Conservation (phyloP, 2,113 vertebrate species). For the Actenoides hombroni region DNA sequence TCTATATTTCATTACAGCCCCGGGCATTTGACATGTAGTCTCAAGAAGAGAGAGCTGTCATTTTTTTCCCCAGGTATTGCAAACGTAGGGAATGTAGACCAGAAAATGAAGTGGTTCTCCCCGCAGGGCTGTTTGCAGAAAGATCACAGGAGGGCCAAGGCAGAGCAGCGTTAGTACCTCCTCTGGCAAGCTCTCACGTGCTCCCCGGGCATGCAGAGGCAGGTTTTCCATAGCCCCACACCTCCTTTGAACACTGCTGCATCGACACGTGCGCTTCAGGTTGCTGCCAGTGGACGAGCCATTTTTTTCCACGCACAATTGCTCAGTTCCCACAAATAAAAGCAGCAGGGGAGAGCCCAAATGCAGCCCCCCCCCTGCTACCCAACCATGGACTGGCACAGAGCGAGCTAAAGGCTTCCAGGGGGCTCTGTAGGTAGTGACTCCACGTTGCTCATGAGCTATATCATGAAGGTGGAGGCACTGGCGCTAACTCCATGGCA, state of each 20-base stretch:
- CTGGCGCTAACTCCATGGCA: fast-evolving
- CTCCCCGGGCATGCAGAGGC: background rate
- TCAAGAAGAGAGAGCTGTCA: slow-evolving; percentile 12
- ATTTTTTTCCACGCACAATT: background rate
- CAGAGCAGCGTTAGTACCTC: background rate
- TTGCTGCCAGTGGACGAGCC: fast-evolving
- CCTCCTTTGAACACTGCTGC: background rate
- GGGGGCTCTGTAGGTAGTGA: fast-evolving
- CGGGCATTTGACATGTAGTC: background rate
- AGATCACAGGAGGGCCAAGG: background rate
- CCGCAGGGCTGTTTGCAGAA: background rate
- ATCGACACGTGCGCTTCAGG: background rate
- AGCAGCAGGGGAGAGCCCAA: background rate
- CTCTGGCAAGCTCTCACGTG: background rate
- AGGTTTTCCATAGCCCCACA: background rate
- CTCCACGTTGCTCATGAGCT: background rate
- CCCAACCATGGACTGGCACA: background rate
- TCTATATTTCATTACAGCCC: slow-evolving; percentile 48
- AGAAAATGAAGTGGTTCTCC: slow-evolving; percentile 39
- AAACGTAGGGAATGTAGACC: background rate
- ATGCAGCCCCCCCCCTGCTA: background rate
- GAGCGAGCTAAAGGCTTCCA: background rate
- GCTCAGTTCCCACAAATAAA: background rate
- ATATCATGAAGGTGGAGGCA: background rate
- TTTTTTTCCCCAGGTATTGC: slow-evolving; percentile 2